Percentiles rank a stretch among this genome's conserved stretches.
Conservation (phyloP, 2,113 vertebrate species). For the Perca flavescens region DNA sequence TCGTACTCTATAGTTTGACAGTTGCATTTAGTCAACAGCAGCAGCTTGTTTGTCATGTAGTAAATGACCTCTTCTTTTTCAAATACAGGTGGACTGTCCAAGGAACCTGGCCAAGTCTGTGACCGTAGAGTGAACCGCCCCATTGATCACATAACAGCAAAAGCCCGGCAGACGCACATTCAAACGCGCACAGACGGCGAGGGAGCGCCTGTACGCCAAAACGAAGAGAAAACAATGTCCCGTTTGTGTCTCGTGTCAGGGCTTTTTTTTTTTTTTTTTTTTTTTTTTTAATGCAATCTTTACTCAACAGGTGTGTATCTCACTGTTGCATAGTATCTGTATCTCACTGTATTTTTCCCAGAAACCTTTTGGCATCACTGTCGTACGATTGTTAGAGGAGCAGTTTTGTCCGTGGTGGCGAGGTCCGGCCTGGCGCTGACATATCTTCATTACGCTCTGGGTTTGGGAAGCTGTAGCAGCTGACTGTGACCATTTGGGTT, state of each 20-base stretch:
- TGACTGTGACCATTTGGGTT: background rate
- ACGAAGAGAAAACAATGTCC: constrained; percentile 42
- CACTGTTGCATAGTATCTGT: constrained; percentile 53
- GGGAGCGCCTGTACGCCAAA: constrained; percentile 40
- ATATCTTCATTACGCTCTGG: background rate
- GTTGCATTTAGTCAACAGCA: constrained; percentile 2
- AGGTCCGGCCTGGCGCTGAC: constrained; percentile 53
- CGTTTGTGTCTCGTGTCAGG: constrained; percentile 40
- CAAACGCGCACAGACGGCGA: constrained; percentile 3
- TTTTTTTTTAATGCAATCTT: constrained; percentile 64
- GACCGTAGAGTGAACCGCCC: constrained; percentile 91
- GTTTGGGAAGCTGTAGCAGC: constrained; percentile 18
- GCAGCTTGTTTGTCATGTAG: background rate
- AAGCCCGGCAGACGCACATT: constrained; percentile 40
- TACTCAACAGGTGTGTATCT: constrained; percentile 39
- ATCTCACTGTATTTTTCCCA: constrained; percentile 46
- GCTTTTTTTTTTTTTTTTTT: constrained; percentile 70
- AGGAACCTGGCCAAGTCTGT: constrained; percentile 99
- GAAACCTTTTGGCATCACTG: constrained; percentile 19
- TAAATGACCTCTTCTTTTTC: constrained; percentile 49
- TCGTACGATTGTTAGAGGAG: constrained; percentile 35
- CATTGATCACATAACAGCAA: constrained; percentile 16
- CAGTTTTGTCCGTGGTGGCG: constrained; percentile 57
- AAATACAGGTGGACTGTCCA: constrained; percentile 94
- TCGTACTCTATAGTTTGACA: constrained; percentile 3